These are phyloP conservation scores for Catocala fraxini DNA, from an alignment of 2,888 invertebrate species.

Conservation along the genomic window DNA sequence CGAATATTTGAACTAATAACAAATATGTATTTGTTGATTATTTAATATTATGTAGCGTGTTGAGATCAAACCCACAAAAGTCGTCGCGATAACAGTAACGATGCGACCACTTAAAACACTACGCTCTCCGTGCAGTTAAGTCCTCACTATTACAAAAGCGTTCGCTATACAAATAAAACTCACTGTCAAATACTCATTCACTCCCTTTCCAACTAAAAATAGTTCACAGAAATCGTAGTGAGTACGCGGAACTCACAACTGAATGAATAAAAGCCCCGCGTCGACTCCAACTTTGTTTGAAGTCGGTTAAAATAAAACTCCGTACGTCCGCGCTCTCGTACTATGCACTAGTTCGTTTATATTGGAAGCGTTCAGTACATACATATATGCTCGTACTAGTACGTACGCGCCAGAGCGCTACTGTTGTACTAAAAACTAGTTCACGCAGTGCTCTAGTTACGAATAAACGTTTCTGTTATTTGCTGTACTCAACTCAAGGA, in stretches of 20 bases:
- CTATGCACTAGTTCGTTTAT: too few relatives aligned
- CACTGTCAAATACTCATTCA: too few relatives aligned
- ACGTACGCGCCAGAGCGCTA: conserved; percentile 3
- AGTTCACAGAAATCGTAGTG: neutral
- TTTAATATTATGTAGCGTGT: too few relatives aligned
- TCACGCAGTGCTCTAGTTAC: conserved; percentile 18
- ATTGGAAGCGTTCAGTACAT: neutral
- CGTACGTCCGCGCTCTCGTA: neutral
- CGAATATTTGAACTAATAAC: too few relatives aligned
- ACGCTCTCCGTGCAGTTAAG: too few relatives aligned
- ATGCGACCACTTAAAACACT: too few relatives aligned
- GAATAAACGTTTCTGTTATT: conserved; percentile 10
- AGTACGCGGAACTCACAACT: neutral
- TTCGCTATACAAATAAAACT: too few relatives aligned
- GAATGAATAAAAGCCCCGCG: neutral
- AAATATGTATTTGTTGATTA: too few relatives aligned
- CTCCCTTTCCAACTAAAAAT: too few relatives aligned
- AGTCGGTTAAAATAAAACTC: conserved; percentile 11
- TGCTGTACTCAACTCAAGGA: neutral
- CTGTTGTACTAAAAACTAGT: conserved; percentile 17
- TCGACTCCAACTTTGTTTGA: conserved; percentile 4
- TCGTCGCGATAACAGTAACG: too few relatives aligned
- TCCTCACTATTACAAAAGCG: too few relatives aligned
- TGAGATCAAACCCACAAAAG: too few relatives aligned
- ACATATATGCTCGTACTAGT: neutral